Evolutionary conservation across 1,140 invertebrate species (phyloP).

Genomic region (Patella vulgata): DNA sequence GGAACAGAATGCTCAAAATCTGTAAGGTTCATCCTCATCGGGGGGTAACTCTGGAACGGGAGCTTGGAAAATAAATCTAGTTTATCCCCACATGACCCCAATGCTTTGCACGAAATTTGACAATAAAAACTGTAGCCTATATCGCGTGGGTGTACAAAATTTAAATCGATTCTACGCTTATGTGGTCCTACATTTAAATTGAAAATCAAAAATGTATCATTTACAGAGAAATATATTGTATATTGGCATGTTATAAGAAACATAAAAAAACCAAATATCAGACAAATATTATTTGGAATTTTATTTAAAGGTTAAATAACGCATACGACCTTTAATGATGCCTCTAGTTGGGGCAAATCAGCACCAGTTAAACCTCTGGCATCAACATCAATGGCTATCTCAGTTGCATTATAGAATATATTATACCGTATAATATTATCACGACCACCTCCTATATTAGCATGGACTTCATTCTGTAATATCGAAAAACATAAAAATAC

Average conservation of each 20-base stretch:
- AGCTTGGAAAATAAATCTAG: no score
- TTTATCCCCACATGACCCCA: no score
- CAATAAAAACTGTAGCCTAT: no score
- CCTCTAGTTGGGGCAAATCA: neutral
- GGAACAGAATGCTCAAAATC: no score
- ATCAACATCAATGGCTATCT: neutral
- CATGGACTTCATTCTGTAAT: conserved; percentile 39
- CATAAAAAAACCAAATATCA: neutral
- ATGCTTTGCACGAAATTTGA: no score
- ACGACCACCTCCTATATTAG: conserved; percentile 39
- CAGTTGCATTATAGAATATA: conserved; percentile 1
- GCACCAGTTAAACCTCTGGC: conserved; percentile 3
- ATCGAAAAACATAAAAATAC: neutral
- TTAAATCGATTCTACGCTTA: no score
- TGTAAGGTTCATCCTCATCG: no score
- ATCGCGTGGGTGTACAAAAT: no score
- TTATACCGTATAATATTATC: conserved; percentile 32
- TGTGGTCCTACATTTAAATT: no score
- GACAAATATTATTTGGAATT: neutral
- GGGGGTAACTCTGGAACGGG: no score
- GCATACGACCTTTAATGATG: neutral
- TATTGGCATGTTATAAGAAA: neutral
- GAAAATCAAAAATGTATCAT: no score
- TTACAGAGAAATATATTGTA: neutral
- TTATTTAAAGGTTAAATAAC: neutral